Evolutionary conservation across 1,140 invertebrate genomes (phyloP).

Genomic region (Archivesica marissinica): DNA sequence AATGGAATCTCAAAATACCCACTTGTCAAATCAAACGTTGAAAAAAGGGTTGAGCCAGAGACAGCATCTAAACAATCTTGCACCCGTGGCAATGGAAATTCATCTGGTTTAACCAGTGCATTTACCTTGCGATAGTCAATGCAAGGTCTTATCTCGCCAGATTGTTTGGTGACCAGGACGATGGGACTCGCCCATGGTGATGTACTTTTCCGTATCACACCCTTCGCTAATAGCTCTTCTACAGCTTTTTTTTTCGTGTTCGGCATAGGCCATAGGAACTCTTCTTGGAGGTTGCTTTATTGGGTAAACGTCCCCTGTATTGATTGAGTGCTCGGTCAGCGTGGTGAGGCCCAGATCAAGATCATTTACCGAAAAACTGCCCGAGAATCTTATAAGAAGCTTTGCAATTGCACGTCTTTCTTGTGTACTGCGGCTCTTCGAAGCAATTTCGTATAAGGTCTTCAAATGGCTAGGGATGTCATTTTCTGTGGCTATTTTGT

Average conservation of each 20-base stretch:
- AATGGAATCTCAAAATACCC: too few species aligned
- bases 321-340: not conserved
- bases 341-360: not conserved
- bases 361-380: slow-evolving; percentile 31
- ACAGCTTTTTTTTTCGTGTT: slow-evolving; percentile 48
- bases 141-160: too few species aligned
- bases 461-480: not conserved
- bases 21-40: too few species aligned
- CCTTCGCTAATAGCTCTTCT: slow-evolving; percentile 33
- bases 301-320: slow-evolving; percentile 21
- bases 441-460: not conserved
- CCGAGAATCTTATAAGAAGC: not conserved
- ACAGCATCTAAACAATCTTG: too few species aligned
- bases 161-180: too few species aligned
- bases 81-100: too few species aligned
- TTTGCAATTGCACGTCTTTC: slow-evolving; percentile 2
- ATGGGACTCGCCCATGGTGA: too few species aligned
- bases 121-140: too few species aligned
- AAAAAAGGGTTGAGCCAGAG: too few species aligned
- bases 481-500: not conserved
- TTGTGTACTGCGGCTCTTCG: not conserved
- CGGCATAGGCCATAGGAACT: slow-evolving; percentile 20
- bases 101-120: too few species aligned
- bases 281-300: slow-evolving; percentile 36
- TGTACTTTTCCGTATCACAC: slow-evolving; percentile 42